phyloP scores from a whole-genome alignment of 2,797 vertebrate species.

The Pseudochaenichthys georgianus region DNA sequence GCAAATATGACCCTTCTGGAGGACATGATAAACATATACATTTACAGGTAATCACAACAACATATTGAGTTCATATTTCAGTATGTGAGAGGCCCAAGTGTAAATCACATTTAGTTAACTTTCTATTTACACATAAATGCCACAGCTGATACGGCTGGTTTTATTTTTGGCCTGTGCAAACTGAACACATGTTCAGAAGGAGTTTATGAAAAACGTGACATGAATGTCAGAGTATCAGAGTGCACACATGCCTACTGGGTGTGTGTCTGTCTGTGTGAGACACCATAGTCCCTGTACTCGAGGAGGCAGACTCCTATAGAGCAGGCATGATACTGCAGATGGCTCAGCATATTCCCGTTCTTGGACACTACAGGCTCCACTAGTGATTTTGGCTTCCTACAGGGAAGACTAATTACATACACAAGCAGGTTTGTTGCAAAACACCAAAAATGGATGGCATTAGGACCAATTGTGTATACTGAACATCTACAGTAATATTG shows the following conservation, averaged over 20 bases:
- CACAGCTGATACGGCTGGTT: neutral
- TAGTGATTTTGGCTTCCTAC: conserved; percentile 43
- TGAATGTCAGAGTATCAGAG: neutral
- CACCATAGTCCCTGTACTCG: conserved; percentile 19
- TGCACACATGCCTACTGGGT: conserved; percentile 31
- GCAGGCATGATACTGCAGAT: conserved; percentile 59
- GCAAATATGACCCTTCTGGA: conserved; percentile 12
- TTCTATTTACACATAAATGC: neutral
- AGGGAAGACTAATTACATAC: conserved; percentile 66
- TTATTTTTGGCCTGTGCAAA: conserved; percentile 10
- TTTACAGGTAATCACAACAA: neutral
- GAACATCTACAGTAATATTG: neutral
- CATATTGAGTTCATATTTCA: neutral
- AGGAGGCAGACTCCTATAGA: conserved; percentile 36
- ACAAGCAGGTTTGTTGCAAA: conserved; percentile 71
- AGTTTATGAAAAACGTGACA: conserved; percentile 9
- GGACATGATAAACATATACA: neutral
- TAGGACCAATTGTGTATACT: neutral
- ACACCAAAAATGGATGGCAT: conserved; percentile 39
- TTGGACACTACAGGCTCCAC: conserved; percentile 51
- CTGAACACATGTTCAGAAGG: neutral
- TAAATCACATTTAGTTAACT: neutral
- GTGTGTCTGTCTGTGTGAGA: conserved; percentile 2
- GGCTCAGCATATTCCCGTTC: conserved; percentile 71
- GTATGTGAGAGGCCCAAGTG: neutral